phyloP scores from a whole-genome alignment of 1,140 invertebrate genomes.

The Drosophila murphyi region DNA sequence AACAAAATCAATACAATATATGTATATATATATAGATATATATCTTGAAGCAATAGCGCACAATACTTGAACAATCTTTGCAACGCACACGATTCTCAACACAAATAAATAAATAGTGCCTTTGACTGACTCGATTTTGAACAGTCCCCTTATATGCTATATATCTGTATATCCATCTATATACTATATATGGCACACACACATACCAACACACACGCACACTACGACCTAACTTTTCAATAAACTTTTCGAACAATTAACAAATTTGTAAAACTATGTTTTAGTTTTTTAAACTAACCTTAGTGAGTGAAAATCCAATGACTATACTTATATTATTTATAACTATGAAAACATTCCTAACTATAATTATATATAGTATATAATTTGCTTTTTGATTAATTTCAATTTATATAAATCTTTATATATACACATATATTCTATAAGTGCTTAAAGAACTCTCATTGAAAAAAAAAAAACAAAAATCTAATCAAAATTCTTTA shows the following conservation, averaged over 20 bases:
- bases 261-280: background rate
- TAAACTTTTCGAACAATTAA: slow-evolving; percentile 1
- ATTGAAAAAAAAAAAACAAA: slow-evolving; percentile 10
- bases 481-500: slow-evolving; percentile 77
- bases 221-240: slow-evolving; percentile 26
- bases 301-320: slow-evolving; percentile 37
- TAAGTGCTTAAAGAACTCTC: slow-evolving; percentile 65
- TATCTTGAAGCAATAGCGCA: slow-evolving; percentile 27
- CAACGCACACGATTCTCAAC: slow-evolving; percentile 29
- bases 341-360: slow-evolving; percentile 54
- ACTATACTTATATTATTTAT: slow-evolving; percentile 46
- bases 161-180: slow-evolving; percentile 16
- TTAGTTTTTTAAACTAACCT: background rate
- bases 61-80: slow-evolving; percentile 27
- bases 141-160: slow-evolving; percentile 31
- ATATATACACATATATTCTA: slow-evolving; percentile 38
- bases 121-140: slow-evolving; percentile 56
- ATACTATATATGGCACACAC: slow-evolving; percentile 13
- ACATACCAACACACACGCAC: slow-evolving; percentile 6
- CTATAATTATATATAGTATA: slow-evolving; percentile 25
- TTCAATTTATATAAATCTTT: slow-evolving; percentile 7
- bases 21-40: slow-evolving; percentile 4
- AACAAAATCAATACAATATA: slow-evolving; percentile 10
- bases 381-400: slow-evolving; percentile 39
- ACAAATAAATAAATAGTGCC: slow-evolving; percentile 65